These are phyloP conservation scores for Diadophis punctatus DNA, from an alignment of 2,113 vertebrate species.

Conservation along the genomic window DNA sequence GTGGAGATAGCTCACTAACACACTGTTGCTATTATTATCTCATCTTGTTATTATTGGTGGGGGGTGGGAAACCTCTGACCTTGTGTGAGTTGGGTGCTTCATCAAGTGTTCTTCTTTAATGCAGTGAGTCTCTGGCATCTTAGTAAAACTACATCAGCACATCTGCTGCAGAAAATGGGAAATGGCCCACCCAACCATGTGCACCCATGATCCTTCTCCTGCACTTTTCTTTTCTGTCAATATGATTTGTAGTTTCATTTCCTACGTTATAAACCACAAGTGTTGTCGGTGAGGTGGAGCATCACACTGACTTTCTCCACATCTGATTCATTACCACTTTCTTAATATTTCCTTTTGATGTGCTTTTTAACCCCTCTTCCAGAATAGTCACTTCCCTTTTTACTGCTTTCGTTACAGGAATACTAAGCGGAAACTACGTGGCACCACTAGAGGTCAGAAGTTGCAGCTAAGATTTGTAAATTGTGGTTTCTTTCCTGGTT, in stretches of 20 bases:
- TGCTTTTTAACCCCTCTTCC: neutral
- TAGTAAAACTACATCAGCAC: neutral
- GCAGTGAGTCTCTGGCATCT: neutral
- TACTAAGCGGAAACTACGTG: neutral
- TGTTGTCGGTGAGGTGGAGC: neutral
- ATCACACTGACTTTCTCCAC: neutral
- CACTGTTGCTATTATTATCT: neutral
- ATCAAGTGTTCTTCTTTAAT: neutral
- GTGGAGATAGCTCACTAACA: neutral
- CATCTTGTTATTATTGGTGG: neutral
- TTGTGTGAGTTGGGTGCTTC: neutral
- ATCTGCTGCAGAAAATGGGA: too few relatives aligned
- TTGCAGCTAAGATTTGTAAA: neutral
- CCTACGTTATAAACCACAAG: neutral
- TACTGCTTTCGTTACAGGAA: neutral
- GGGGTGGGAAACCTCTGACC: neutral
- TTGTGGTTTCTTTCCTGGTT: neutral
- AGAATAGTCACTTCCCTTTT: slow-evolving; percentile 5
- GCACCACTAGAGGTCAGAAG: slow-evolving; percentile 28
- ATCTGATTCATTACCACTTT: neutral
- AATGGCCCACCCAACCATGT: neutral
- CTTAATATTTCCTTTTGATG: neutral
- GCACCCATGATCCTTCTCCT: neutral
- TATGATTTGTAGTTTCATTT: neutral
- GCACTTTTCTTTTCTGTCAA: neutral